phyloP scores from a whole-genome alignment of 2,888 invertebrate species.

The Drosophila mimetica region DNA sequence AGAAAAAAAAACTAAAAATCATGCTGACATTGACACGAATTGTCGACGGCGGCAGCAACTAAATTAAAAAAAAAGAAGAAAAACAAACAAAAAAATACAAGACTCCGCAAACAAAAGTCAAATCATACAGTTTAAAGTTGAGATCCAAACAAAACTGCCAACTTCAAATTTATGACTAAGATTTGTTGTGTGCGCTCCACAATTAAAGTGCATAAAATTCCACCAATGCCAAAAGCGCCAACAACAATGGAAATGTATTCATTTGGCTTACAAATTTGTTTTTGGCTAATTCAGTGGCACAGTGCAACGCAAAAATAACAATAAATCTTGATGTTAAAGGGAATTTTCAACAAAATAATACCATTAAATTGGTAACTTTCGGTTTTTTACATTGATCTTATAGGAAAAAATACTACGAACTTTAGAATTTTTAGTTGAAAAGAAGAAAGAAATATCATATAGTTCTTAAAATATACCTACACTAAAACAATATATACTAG shows the following conservation, averaged over 20 bases:
- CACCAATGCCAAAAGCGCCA: conserved; percentile 60
- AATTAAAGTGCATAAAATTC: conserved; percentile 76
- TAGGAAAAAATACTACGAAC: no score
- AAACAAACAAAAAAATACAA: conserved; percentile 36
- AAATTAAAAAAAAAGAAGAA: conserved; percentile 7
- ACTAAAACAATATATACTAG: no score
- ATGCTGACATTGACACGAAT: conserved; percentile 78
- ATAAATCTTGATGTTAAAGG: no score
- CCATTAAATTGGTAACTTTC: no score
- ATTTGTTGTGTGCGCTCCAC: conserved; percentile 39
- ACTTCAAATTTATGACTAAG: conserved; percentile 34
- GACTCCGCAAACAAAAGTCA: conserved; percentile 21
- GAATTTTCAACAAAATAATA: no score
- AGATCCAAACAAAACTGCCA: conserved; percentile 32
- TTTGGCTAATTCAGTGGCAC: not conserved
- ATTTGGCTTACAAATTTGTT: conserved; percentile 40
- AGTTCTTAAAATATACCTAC: no score
- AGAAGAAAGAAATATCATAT: no score
- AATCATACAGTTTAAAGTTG: conserved; percentile 48
- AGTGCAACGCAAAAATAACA: not conserved
- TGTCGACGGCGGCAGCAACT: conserved; percentile 55
- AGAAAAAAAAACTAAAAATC: conserved; percentile 60
- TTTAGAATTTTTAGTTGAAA: no score
- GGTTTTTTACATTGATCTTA: no score
- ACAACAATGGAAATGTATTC: conserved; percentile 38